Evolutionary conservation across 2,888 invertebrate genomes (phyloP).

Genomic region (Xestoiulus laeticollis): DNA sequence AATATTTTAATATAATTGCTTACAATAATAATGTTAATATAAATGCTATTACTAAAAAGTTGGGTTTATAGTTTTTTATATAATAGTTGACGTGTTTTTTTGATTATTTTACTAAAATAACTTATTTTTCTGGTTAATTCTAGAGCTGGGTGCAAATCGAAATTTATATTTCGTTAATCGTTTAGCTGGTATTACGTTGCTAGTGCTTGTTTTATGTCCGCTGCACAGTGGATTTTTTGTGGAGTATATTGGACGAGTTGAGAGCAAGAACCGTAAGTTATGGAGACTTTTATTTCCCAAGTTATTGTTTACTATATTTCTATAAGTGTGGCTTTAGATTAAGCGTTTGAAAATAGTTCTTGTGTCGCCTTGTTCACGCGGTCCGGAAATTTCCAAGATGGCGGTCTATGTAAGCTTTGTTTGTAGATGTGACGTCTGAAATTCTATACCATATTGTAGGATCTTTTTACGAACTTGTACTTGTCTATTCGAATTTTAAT

Average conservation of each 20-base stretch:
- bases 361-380: neutral
- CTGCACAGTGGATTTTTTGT: conserved; percentile 39
- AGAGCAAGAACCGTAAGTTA: conserved; percentile 41
- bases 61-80: too few species aligned
- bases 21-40: too few species aligned
- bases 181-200: neutral
- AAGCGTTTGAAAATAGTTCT: neutral
- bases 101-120: too few species aligned
- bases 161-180: neutral
- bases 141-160: conserved; percentile 1
- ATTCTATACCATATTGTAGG: neutral
- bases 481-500: too few species aligned
- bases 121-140: too few species aligned
- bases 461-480: too few species aligned
- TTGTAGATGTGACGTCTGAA: neutral
- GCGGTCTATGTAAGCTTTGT: conserved; percentile 31
- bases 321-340: neutral
- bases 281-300: neutral
- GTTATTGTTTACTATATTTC: neutral
- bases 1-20: too few species aligned
- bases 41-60: too few species aligned
- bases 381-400: neutral
- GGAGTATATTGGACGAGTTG: conserved; percentile 16
- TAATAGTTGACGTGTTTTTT: too few species aligned
- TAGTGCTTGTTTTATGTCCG: neutral